phyloP scores from a whole-genome alignment of 2,797 vertebrate genomes.

The Linurgus olivaceus region DNA sequence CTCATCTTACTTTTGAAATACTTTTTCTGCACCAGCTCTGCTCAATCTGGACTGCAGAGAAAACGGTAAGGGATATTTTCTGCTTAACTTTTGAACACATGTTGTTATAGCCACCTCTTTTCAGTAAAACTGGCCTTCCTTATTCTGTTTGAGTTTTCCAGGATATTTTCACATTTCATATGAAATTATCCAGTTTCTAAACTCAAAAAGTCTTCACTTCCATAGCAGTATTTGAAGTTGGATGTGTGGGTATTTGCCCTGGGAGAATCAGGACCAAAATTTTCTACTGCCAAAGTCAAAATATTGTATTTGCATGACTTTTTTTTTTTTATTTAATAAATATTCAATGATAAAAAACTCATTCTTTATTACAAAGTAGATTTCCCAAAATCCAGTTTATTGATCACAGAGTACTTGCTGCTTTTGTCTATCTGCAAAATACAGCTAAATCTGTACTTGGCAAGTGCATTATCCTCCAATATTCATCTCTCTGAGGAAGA shows the following conservation, averaged over 20 bases:
- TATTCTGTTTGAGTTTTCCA: background rate
- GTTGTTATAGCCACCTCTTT: background rate
- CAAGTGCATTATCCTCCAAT: background rate
- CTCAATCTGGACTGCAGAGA: background rate
- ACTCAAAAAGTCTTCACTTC: background rate
- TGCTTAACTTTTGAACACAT: background rate
- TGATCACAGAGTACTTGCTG: background rate
- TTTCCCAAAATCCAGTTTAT: background rate
- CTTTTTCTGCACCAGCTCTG: background rate
- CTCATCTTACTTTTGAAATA: background rate
- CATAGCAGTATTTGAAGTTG: background rate
- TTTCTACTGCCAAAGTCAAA: background rate
- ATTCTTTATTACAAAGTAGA: background rate
- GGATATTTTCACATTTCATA: background rate
- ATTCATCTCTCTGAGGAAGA: background rate
- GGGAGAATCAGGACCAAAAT: background rate
- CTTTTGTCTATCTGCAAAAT: background rate
- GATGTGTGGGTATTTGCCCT: background rate
- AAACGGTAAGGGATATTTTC: slow-evolving; percentile 29
- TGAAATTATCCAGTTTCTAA: background rate
- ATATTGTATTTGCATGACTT: background rate
- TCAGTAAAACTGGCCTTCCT: background rate
- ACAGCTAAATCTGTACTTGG: background rate
- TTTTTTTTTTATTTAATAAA: background rate
- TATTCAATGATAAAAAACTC: background rate